Evolutionary conservation across 2,888 invertebrate species (phyloP).

Genomic region (Oeneis ivallda): DNA sequence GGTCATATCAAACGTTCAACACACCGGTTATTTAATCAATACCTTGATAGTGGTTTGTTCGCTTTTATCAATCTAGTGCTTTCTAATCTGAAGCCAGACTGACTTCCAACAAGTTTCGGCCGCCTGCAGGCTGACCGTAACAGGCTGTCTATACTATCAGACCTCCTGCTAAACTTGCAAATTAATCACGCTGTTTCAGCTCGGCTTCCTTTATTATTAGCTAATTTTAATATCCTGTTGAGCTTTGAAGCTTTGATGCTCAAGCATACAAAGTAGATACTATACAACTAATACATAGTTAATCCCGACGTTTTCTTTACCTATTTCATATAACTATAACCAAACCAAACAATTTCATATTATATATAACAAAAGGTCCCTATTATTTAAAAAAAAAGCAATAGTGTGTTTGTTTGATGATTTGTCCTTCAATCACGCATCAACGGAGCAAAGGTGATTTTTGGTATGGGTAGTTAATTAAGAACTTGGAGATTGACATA

Average conservation of each 20-base stretch:
- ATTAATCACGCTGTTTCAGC: slow-evolving; percentile 39
- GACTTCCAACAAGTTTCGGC: slow-evolving; percentile 54
- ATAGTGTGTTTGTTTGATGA: too few relatives aligned
- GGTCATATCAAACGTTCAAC: slow-evolving; percentile 24
- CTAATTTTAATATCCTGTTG: slow-evolving; percentile 14
- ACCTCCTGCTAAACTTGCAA: slow-evolving; percentile 39
- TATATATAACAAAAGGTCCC: too few relatives aligned
- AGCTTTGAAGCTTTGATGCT: neutral
- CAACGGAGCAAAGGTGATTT: too few relatives aligned
- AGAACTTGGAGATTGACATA: too few relatives aligned
- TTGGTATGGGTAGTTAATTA: too few relatives aligned
- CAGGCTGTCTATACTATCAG: slow-evolving; percentile 36
- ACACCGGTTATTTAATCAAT: slow-evolving; percentile 23
- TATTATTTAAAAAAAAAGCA: too few relatives aligned
- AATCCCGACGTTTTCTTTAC: neutral
- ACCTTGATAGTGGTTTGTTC: slow-evolving; percentile 28
- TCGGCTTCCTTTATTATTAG: slow-evolving; percentile 27
- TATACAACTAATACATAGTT: neutral
- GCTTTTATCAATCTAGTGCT: slow-evolving; percentile 32
- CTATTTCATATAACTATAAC: neutral
- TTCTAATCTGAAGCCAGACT: slow-evolving; percentile 36
- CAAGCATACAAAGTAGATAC: neutral
- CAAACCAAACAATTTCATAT: too few relatives aligned
- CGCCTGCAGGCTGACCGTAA: slow-evolving; percentile 39
- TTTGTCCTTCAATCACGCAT: too few relatives aligned